Evolutionary conservation across 2,113 vertebrate genomes (phyloP).

Genomic region (Microtus richardsoni): DNA sequence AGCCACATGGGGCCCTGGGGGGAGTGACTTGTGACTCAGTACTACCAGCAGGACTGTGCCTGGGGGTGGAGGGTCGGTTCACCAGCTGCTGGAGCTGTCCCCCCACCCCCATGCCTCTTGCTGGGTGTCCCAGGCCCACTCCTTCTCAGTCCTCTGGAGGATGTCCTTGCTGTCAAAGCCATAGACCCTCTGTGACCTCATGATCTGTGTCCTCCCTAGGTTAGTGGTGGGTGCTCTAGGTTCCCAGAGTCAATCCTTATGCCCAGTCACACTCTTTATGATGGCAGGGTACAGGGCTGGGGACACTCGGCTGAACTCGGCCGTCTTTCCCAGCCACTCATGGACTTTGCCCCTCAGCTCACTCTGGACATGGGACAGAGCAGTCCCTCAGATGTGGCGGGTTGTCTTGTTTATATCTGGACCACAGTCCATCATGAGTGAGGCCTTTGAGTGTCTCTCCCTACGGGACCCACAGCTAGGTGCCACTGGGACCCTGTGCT

Average conservation of each 20-base stretch:
- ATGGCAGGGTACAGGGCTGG: neutral
- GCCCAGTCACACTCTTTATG: too few species aligned
- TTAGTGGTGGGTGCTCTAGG: rapidly evolving
- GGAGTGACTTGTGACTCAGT: neutral
- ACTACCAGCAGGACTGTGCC: neutral
- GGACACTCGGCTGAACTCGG: neutral
- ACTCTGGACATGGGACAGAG: rapidly evolving
- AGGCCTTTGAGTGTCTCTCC: neutral
- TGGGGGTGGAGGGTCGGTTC: neutral
- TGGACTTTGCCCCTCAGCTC: rapidly evolving
- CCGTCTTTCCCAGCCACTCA: neutral
- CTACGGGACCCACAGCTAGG: neutral
- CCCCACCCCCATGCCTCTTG: neutral
- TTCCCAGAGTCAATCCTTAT: neutral
- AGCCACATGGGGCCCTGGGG: neutral
- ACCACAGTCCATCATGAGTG: neutral
- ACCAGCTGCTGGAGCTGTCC: neutral
- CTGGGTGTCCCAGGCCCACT: neutral
- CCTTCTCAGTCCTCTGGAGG: neutral
- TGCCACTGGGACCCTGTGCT: rapidly evolving
- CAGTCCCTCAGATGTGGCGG: rapidly evolving
- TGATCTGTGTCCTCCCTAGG: neutral
- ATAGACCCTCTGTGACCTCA: too few species aligned
- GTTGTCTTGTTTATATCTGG: neutral
- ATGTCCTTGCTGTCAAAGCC: neutral